These are phyloP conservation scores for Tringa solitaria DNA, from an alignment of 2,113 vertebrate species.

Conservation along the genomic window DNA sequence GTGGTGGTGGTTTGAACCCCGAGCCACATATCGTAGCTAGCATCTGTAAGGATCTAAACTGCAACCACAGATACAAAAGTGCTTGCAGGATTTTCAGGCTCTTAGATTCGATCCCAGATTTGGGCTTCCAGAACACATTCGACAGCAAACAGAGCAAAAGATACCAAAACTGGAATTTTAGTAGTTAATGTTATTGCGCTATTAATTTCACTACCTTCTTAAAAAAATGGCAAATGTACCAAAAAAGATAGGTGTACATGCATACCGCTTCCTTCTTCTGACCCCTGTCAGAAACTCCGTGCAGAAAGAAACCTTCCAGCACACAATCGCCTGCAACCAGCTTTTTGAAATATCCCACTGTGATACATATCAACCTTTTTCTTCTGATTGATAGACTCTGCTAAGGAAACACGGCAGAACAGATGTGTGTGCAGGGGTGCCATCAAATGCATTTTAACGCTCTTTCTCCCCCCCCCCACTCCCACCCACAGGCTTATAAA, in stretches of 20 bases:
- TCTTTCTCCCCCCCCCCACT: not conserved
- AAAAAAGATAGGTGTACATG: not conserved
- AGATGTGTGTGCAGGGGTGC: slow-evolving; percentile 17
- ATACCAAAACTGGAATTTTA: not conserved
- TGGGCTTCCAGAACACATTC: not conserved
- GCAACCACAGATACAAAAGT: not conserved
- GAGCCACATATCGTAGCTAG: not conserved
- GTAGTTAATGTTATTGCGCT: not conserved
- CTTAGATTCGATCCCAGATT: not conserved
- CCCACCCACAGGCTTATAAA: slow-evolving; percentile 42
- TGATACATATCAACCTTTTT: slow-evolving; percentile 44
- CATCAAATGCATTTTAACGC: slow-evolving; percentile 52
- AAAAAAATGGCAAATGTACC: not conserved
- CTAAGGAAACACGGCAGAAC: slow-evolving; percentile 41
- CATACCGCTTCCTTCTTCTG: not conserved
- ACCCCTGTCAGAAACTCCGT: not conserved
- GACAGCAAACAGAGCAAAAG: not conserved
- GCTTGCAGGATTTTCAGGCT: not conserved
- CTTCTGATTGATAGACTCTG: slow-evolving; percentile 46
- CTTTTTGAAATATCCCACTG: slow-evolving; percentile 33
- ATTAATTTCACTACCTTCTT: not conserved
- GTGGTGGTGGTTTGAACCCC: not conserved
- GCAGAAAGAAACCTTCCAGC: not conserved
- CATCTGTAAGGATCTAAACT: not conserved
- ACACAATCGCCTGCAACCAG: slow-evolving; percentile 13